Evolutionary conservation across 2,888 invertebrate genomes (phyloP), one percentile per base, ranked within the genome.

Genomic region (Rhaphigaster nebulosa): DNA sequence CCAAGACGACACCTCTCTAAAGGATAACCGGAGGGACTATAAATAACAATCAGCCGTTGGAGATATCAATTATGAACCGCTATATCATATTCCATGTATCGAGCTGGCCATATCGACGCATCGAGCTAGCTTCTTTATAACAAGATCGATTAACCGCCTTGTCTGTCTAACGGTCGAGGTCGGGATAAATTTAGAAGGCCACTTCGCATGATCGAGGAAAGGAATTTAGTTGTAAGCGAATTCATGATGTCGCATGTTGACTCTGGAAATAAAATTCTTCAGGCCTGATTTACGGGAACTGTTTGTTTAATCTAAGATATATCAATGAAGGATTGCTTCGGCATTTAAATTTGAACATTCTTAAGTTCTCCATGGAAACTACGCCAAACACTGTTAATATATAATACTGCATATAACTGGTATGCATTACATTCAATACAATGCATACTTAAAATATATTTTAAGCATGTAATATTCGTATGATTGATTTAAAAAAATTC

Each of bases 21-120:
- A 84, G 84, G 84, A 84, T 45, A 50, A 26, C n/a, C n/a, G n/a
- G 38, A 45, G n/a, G 8, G 4, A n/a, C 45, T 84, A 84, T 84
- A 84, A 84, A 84, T 84, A 84, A 84, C 84, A 84, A 84, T 84
- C 45, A 84, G 84, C 84, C 45, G 10, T 3, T 50, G 15, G 45
- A n/a, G 84, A 84, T 84, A 84, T 84, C 84, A 84, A 84, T 45
- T 84, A 84, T 45, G 84, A 18, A 45, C 84, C 45, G 84, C 84
- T 84, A 84, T 84, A 84, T 84, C 45, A 84, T 84, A 84, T 84
- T 84, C 84, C n/a, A 84, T 50, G 45, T 41, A 84, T 84, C 84
- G 45, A 84, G n/a, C 50, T n/a, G 13, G 1, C n/a, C n/a, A 26
- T 84, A 84, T 84, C 84, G 84, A 84, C n/a, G 13, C 50, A 84